These are phyloP conservation scores for Parotia lawesii DNA, from an alignment of 2,113 vertebrate genomes.

Conservation along the genomic window DNA sequence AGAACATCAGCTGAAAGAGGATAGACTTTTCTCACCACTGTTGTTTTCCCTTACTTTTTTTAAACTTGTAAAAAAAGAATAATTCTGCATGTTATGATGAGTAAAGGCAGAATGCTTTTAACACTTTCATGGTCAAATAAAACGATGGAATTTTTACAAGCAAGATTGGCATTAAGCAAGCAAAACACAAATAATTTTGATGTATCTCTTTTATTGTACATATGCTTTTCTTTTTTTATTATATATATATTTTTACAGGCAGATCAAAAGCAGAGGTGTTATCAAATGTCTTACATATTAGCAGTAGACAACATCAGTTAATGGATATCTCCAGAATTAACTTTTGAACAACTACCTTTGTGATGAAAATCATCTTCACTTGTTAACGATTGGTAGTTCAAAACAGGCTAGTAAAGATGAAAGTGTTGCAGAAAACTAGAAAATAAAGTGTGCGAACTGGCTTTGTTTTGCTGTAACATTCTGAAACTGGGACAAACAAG, in stretches of 20 bases:
- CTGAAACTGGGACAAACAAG: constrained; percentile 43
- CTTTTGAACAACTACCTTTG: not conserved
- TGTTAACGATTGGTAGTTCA: not conserved
- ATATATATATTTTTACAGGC: not conserved
- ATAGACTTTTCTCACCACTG: not conserved
- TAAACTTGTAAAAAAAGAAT: not conserved
- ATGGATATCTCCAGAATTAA: not conserved
- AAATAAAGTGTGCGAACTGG: not conserved
- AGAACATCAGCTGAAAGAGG: not conserved
- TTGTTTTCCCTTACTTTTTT: not conserved
- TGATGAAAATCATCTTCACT: not conserved
- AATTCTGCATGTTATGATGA: not conserved
- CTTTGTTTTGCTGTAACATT: constrained; percentile 10
- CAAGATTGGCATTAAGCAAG: not conserved
- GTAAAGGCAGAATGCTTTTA: not conserved
- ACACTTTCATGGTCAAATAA: not conserved
- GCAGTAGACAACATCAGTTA: not conserved
- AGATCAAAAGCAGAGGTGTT: not conserved
- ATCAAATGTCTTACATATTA: not conserved
- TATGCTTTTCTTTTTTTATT: not conserved
- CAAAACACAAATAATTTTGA: not conserved
- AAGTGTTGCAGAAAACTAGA: not conserved
- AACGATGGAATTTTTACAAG: not conserved
- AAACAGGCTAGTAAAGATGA: not conserved
- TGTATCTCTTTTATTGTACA: not conserved